These are phyloP conservation scores for Mnemiopsis leidyi DNA, from an alignment of 37 sponge, comb jelly and placozoan species.

Conservation along the genomic window DNA sequence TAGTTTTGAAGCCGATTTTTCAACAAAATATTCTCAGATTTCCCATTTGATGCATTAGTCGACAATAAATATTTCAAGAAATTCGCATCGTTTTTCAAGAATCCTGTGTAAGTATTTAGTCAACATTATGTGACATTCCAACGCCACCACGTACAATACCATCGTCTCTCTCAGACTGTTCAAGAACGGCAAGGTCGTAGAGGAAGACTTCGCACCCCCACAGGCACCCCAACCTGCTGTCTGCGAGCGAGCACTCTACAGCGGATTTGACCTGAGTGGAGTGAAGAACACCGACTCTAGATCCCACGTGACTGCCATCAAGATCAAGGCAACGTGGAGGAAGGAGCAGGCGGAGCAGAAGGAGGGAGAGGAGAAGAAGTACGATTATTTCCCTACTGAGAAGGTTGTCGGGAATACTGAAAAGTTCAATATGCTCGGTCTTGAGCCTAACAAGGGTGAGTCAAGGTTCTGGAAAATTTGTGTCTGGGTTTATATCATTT, in stretches of 20 bases:
- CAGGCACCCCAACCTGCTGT: neutral
- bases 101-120: too few relatives aligned
- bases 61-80: too few relatives aligned
- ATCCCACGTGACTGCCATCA: neutral
- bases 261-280: neutral
- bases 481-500: too few relatives aligned
- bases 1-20: too few relatives aligned
- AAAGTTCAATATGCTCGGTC: neutral
- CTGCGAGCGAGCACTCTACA: neutral
- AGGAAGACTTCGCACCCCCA: conserved; percentile 20
- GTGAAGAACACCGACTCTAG: neutral
- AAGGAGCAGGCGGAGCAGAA: neutral
- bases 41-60: too few relatives aligned
- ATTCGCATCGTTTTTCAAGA: too few relatives aligned
- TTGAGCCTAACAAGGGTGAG: neutral
- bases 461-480: too few relatives aligned
- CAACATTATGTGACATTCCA: too few relatives aligned
- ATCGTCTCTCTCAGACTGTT: neutral
- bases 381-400: neutral
- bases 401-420: neutral
- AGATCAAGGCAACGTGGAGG: conserved; percentile 24
- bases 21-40: too few relatives aligned
- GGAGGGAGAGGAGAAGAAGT: neutral
- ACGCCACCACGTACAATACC: too few relatives aligned
- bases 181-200: neutral